Percentiles rank a stretch among this genome's conserved stretches.
Conservation (phyloP, 1,140 invertebrate genomes). For the Calephelis virginiensis region DNA sequence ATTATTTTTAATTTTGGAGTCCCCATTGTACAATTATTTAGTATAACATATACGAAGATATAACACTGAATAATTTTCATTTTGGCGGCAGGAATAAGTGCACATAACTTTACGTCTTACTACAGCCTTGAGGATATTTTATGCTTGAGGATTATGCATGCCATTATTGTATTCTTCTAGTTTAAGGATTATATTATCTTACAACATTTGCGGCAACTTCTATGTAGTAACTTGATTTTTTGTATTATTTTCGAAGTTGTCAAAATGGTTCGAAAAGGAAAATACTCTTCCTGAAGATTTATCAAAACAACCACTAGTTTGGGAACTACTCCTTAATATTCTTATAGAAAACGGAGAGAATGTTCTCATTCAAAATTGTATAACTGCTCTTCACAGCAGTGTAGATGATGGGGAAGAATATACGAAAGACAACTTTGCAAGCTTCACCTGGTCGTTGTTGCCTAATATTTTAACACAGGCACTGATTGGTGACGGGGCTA, state of each 20-base stretch:
- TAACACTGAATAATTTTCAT: too few species aligned
- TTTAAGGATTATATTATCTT: too few species aligned
- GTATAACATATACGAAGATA: too few species aligned
- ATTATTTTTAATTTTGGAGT: too few species aligned
- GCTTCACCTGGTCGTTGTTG: slow-evolving; percentile 49
- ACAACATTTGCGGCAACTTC: too few species aligned
- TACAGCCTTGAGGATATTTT: too few species aligned
- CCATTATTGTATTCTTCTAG: too few species aligned
- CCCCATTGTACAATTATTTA: too few species aligned
- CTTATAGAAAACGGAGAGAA: slow-evolving; percentile 43
- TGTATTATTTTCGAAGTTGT: slow-evolving; percentile 36
- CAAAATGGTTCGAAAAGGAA: slow-evolving; percentile 61
- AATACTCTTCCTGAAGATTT: slow-evolving; percentile 53
- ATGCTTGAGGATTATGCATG: too few species aligned
- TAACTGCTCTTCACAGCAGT: slow-evolving; percentile 45
- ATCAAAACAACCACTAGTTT: slow-evolving; percentile 48
- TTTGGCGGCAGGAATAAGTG: too few species aligned
- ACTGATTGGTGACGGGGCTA: slow-evolving; percentile 45
- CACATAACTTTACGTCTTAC: too few species aligned
- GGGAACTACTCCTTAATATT: slow-evolving; percentile 57
- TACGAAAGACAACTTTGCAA: slow-evolving; percentile 44
- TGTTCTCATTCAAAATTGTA: slow-evolving; percentile 46
- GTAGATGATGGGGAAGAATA: slow-evolving; percentile 45
- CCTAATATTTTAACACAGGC: slow-evolving; percentile 51
- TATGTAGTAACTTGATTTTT: too few species aligned